Base-by-base conservation (phyloP, 2,113 vertebrate species). In the Tragelaphus strepsiceros region DNA sequence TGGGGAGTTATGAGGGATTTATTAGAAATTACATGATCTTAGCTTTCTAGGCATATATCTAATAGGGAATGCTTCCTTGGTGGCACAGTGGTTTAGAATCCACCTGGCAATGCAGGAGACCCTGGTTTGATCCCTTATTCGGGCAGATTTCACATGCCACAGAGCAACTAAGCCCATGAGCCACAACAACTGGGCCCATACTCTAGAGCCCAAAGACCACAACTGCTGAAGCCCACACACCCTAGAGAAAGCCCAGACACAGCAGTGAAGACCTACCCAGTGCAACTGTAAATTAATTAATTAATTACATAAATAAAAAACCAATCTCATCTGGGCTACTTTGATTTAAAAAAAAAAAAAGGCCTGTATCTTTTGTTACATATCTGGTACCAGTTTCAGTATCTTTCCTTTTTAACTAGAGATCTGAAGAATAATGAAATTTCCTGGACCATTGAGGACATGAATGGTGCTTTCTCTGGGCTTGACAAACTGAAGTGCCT, bases 391-490 rank as follows among this genome's bases (percentile, higher is more conserved):
- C 22, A 12, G 49, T 95, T 90, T 82, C 14, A 28, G 3, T 71
- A 78, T 54, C 35, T 35, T 43, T 54, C 28, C 26, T 59, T 35
- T 62, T 74, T 54, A 62, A 86, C 96, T 93, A 99, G 99, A 92
- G 99, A 99, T 98, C 98, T 99, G 92, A 99, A 99, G 98, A 99
- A 99, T 96, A 99, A 99, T 98, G 99, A 99, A 98, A 99, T 99
- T 98, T 99, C 99, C 28, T 99, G 99, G 99, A 99, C 99, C 85
- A 99, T 99, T 91, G 99, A 99, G 98, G 99, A 99, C 98, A 99
- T 99, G 99, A 99, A 99, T n/a, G 99, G 99, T 24, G 99, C 99
- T 11, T 99, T 99, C 97, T 99, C 99, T 97, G 99, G 99, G 1
- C 97, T 99, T 96, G 99, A 99, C 98, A 99, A 99, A 92, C 99